These are phyloP conservation scores for Chrysaora quinquecirrha DNA, from an alignment of 30 jellyfish, hydroid and myxozoan species.

Conservation along the genomic window DNA sequence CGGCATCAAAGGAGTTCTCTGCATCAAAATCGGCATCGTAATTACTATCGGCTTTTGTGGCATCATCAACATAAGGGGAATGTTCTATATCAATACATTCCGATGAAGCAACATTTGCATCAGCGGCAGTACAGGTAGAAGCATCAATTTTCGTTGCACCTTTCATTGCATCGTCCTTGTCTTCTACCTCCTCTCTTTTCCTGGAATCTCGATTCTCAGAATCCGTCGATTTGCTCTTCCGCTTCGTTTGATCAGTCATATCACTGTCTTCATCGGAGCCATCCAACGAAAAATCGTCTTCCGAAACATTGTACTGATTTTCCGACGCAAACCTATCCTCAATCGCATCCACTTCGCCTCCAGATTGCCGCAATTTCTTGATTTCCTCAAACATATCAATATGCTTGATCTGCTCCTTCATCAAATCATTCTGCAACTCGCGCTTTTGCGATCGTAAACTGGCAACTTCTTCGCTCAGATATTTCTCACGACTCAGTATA, in stretches of 20 bases:
- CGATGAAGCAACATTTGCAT: background rate
- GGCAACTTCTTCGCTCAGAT: conserved; percentile 65
- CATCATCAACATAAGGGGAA: background rate
- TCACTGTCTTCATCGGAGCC: background rate
- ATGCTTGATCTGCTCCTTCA: conserved; percentile 58
- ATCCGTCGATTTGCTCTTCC: background rate
- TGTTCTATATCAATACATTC: background rate
- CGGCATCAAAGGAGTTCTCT: background rate
- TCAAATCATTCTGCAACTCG: conserved; percentile 55
- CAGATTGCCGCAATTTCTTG: background rate
- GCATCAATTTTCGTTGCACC: background rate
- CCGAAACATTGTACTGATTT: background rate
- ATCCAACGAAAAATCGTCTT: no score
- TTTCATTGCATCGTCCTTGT: no score
- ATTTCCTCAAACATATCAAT: conserved; percentile 60
- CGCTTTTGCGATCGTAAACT: conserved; percentile 56
- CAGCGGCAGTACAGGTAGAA: background rate
- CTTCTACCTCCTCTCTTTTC: background rate
- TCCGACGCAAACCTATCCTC: conserved; percentile 12
- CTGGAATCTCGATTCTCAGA: background rate
- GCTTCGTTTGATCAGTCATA: background rate
- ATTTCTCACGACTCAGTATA: conserved; percentile 58
- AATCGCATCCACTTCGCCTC: no score
- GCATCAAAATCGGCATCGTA: background rate
- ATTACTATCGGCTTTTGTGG: background rate